phyloP scores from a whole-genome alignment of 2,888 invertebrate species.

The Amphipoea lucens region DNA sequence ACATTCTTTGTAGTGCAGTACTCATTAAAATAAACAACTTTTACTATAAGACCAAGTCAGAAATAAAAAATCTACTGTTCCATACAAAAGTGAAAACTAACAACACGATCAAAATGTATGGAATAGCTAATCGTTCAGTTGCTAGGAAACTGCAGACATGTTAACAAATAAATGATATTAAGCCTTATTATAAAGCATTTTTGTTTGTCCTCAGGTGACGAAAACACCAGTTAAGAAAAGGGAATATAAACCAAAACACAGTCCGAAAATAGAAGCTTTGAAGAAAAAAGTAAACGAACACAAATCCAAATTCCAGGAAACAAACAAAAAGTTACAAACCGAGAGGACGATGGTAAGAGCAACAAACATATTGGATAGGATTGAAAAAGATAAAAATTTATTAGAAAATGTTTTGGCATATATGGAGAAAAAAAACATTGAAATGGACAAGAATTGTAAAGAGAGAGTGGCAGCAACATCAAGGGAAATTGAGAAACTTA shows the following conservation, averaged over 20 bases:
- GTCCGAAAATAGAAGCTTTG: constrained; percentile 1
- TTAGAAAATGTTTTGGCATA: background rate
- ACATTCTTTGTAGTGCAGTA: no score
- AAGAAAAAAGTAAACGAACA: background rate
- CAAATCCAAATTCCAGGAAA: background rate
- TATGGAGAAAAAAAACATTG: constrained; percentile 2
- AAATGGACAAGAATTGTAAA: constrained; percentile 4
- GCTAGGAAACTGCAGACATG: background rate
- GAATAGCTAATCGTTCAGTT: background rate
- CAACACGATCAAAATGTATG: background rate
- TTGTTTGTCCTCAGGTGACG: constrained; percentile 35
- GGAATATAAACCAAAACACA: constrained; percentile 22
- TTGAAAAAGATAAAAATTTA: constrained; percentile 17
- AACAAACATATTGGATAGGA: background rate
- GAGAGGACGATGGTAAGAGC: no score
- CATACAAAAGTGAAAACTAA: background rate
- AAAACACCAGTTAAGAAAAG: constrained; percentile 42
- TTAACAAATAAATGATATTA: background rate
- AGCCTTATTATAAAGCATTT: background rate
- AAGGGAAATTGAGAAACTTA: constrained; percentile 14
- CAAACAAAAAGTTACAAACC: constrained; percentile 1
- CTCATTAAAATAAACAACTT: no score
- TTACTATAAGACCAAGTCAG: no score
- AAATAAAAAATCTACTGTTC: no score
- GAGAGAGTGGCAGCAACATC: background rate